Percentiles rank a stretch among this genome's conserved stretches.
These are phyloP conservation scores for Oncorhynchus tshawytscha DNA, from an alignment of 2,113 vertebrate species.

Conservation along the genomic window DNA sequence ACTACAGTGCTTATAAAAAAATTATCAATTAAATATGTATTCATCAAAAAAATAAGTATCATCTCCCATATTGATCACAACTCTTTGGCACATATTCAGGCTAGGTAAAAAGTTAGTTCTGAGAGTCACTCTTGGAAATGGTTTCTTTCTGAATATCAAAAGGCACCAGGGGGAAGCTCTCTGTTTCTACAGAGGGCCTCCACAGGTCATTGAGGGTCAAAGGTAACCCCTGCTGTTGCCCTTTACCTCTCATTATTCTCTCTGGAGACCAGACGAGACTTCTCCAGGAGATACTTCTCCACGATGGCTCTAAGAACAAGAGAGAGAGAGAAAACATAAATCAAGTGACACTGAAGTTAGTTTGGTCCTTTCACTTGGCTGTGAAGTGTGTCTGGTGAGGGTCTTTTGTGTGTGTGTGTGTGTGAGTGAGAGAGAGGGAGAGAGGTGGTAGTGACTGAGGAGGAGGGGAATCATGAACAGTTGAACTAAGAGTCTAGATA, in stretches of 20 bases:
- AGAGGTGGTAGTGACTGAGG: conserved; percentile 17
- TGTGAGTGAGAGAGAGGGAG: no score
- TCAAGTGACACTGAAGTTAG: conserved; percentile 38
- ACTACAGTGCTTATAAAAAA: no score
- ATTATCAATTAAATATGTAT: no score
- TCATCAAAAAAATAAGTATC: no score
- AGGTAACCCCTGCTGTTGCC: conserved; percentile 24
- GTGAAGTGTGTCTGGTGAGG: no score
- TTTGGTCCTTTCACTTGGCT: conserved; percentile 2
- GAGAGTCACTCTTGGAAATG: no score
- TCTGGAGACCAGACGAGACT: conserved; percentile 94
- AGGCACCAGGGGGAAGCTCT: conserved; percentile 4
- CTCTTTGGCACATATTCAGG: no score
- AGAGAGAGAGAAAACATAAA: background rate
- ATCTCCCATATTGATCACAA: no score
- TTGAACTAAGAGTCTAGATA: conserved; percentile 36
- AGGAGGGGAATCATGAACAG: background rate
- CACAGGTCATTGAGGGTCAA: conserved; percentile 27
- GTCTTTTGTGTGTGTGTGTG: background rate
- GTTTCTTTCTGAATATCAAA: conserved; percentile 22
- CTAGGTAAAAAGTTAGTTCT: no score
- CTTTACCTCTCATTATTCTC: conserved; percentile 94
- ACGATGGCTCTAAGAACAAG: conserved; percentile 84
- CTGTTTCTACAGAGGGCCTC: conserved; percentile 40
- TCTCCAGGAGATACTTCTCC: conserved; percentile 97